Evolutionary conservation across 64 coral and sea anemone species (phyloP), one percentile per base, ranked within the genome.

Genomic region (Dendrophyllia cribrosa): DNA sequence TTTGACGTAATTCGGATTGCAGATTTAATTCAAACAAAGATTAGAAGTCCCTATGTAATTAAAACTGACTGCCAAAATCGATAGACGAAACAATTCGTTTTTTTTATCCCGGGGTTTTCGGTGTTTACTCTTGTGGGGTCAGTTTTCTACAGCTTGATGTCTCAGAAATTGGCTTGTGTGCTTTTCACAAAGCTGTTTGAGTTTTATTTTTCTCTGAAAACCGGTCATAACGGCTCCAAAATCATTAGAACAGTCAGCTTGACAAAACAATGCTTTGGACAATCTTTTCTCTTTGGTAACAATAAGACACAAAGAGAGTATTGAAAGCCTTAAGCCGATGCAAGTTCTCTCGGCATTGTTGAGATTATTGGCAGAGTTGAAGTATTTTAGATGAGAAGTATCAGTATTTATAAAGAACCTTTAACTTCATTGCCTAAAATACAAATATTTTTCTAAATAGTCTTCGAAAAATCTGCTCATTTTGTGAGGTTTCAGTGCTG

Each of bases 1-100:
- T 56, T 56, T 6, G 12, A 56, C 12, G 12, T 56, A 9, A 56
- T 5, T 56, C 15, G 45, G 72, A 47, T 75, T 50, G 47, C 16
- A 50, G 44, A 7, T 75, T 49, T 75, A 75, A 75, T 49, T 51
- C 12, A 56, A 75, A 49, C 43, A 75, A 5, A 9, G 72, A 49
- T 75, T 75, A 75, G 72, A 49, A 50, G 72, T 75, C 44, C 46
- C 20, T 75, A 12, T 50, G 72, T 75, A 75, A 50, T n/a, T 44
- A 11, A 75, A 75, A 75, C n/a, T n/a, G 50, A 44, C 45, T 49
- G 43, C 46, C 46, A 49, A 50, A 56, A 7, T 48, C 15, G 15
- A 19, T 75, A 51, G 17, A 49, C 72, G 13, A 50, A 50, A n/a
- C 72, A 75, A 49, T 51, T 49, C 12, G 53, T 7, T 51, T 8